A percentile compares a stretch with the other conserved stretches of the same genome.
Evolutionary conservation across 1,140 invertebrate genomes (phyloP).

Genomic region (Achroia grisella): DNA sequence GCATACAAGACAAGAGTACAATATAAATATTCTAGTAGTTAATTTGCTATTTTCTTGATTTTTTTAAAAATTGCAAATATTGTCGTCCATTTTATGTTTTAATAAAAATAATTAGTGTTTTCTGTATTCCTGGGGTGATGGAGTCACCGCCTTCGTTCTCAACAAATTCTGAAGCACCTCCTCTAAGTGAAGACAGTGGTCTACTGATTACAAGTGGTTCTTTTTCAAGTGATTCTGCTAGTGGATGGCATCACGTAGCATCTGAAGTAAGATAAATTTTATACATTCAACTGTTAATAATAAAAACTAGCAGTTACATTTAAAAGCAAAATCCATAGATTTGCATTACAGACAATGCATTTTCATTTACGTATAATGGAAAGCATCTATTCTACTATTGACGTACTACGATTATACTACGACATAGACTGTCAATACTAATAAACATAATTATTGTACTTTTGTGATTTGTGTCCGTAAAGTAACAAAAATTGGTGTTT

Average conservation of each 20-base stretch:
- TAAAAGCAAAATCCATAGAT: too few species aligned
- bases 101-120: conserved; percentile 31
- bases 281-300: too few species aligned
- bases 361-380: too few species aligned
- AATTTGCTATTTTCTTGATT: conserved; percentile 38
- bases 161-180: conserved; percentile 75
- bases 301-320: too few species aligned
- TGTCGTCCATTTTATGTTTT: conserved; percentile 39
- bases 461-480: too few species aligned
- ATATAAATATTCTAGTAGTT: conserved; percentile 25
- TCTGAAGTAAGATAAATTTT: conserved; percentile 70
- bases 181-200: conserved; percentile 77
- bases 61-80: conserved; percentile 29
- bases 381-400: too few species aligned
- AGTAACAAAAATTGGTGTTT: too few species aligned
- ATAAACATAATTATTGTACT: too few species aligned
- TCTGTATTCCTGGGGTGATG: conserved; percentile 55
- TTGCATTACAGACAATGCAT: too few species aligned
- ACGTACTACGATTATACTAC: too few species aligned
- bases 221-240: conserved; percentile 76
- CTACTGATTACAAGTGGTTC: conserved; percentile 77
- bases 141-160: conserved; percentile 77
- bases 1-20: background rate
- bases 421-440: too few species aligned
- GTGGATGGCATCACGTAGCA: conserved; percentile 72